Conservation (phyloP, 2,797 vertebrate genomes). For the Enteromius radiatus region DNA sequence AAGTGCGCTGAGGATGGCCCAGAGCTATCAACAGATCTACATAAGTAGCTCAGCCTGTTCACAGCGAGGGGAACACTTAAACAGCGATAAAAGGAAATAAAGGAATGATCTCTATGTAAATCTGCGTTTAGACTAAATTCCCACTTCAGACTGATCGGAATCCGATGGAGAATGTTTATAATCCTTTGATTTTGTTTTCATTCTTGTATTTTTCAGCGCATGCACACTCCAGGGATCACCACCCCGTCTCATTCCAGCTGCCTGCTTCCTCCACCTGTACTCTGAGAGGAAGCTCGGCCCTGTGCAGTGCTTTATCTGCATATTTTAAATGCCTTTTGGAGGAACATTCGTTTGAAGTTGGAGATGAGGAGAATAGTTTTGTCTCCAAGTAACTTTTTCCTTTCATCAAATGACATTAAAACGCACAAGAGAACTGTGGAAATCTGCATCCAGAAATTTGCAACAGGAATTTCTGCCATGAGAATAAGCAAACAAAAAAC, state of each 20-base stretch:
- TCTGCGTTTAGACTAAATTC: conserved; percentile 33
- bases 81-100: conserved; percentile 32
- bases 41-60: conserved; percentile 29
- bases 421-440: conserved; percentile 1
- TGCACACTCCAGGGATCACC: neutral
- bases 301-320: conserved; percentile 27
- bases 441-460: neutral
- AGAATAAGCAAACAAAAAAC: conserved; percentile 3
- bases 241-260: conserved; percentile 25
- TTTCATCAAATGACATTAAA: conserved; percentile 26
- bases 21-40: conserved; percentile 31
- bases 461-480: neutral
- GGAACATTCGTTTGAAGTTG: conserved; percentile 31
- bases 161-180: conserved; percentile 17
- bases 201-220: conserved; percentile 23
- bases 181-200: conserved; percentile 28
- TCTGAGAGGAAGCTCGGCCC: neutral
- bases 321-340: conserved; percentile 38
- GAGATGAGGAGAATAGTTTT: conserved; percentile 23
- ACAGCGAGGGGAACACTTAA: conserved; percentile 36
- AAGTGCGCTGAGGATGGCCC: conserved; percentile 9
- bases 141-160: conserved; percentile 12
- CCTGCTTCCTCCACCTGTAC: conserved; percentile 34
- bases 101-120: conserved; percentile 26
- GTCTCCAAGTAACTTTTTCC: conserved; percentile 11